Conservation (phyloP, 2,888 invertebrate genomes). For the Podabrus alpinus region DNA sequence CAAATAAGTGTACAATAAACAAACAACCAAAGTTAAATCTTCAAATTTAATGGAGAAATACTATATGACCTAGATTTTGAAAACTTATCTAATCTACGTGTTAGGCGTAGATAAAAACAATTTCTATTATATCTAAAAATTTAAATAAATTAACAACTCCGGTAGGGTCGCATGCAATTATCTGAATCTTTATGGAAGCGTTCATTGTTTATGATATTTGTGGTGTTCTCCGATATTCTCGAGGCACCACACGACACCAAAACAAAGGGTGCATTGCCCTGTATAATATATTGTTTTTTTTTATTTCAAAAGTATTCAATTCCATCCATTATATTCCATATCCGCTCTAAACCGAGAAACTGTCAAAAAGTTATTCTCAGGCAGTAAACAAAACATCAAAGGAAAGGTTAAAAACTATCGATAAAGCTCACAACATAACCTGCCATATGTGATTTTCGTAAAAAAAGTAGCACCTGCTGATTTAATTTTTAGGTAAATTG, state of each 20-base stretch:
- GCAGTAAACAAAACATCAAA: background rate
- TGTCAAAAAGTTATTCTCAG: background rate
- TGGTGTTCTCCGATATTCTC: background rate
- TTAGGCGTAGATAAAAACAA: background rate
- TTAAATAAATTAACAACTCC: background rate
- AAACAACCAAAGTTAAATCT: background rate
- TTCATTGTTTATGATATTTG: background rate
- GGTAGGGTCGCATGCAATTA: background rate
- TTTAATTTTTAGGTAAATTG: no score
- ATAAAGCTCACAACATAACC: no score
- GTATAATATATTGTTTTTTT: background rate
- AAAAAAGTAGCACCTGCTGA: no score
- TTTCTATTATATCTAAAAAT: background rate
- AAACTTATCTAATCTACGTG: conserved; percentile 4
- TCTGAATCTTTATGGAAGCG: background rate
- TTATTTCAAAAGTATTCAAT: no score
- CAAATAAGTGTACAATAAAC: background rate
- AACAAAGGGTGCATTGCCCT: background rate
- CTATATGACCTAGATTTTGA: background rate
- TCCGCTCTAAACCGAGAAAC: background rate
- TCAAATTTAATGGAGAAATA: background rate
- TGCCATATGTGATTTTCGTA: no score
- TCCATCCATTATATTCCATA: background rate
- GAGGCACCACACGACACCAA: background rate
- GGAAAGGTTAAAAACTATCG: no score